Percentiles rank a stretch among this genome's conserved stretches.
Conservation (phyloP, 2,113 vertebrate species). For the Apteryx mantelli region DNA sequence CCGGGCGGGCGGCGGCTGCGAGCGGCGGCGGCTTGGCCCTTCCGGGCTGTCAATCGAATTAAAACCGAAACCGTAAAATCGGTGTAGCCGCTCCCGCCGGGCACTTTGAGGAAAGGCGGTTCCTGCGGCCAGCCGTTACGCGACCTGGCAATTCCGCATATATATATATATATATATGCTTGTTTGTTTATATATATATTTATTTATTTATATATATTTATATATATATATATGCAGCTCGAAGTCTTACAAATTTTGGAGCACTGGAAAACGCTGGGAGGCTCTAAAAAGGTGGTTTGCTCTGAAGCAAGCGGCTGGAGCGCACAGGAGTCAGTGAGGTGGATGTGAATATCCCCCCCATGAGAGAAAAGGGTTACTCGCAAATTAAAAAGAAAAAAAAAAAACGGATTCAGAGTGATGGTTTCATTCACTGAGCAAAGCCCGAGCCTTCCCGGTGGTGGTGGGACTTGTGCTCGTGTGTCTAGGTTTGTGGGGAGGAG, state of each 20-base stretch:
- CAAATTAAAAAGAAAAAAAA: no score
- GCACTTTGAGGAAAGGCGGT: not conserved
- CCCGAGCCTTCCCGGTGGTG: fast-evolving
- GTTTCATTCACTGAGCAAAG: not conserved
- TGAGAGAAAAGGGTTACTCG: no score
- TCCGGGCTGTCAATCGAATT: not conserved
- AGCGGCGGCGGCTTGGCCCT: not conserved
- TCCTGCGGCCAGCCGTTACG: not conserved
- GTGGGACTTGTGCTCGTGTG: not conserved
- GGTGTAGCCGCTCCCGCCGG: not conserved
- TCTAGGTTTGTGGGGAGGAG: not conserved
- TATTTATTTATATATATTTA: no score
- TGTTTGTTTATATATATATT: no score
- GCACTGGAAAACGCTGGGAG: no score
- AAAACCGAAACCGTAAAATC: not conserved
- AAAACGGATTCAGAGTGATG: not conserved
- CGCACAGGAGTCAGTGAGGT: no score
- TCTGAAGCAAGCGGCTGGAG: no score
- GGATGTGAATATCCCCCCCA: no score
- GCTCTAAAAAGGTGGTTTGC: no score
- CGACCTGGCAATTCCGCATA: no score
- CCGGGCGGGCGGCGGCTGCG: not conserved
- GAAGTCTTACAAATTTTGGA: no score
- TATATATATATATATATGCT: fast-evolving
- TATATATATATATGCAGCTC: not conserved